Evolutionary conservation across 2,888 invertebrate species (phyloP).

Genomic region (Andricus quercusramuli): DNA sequence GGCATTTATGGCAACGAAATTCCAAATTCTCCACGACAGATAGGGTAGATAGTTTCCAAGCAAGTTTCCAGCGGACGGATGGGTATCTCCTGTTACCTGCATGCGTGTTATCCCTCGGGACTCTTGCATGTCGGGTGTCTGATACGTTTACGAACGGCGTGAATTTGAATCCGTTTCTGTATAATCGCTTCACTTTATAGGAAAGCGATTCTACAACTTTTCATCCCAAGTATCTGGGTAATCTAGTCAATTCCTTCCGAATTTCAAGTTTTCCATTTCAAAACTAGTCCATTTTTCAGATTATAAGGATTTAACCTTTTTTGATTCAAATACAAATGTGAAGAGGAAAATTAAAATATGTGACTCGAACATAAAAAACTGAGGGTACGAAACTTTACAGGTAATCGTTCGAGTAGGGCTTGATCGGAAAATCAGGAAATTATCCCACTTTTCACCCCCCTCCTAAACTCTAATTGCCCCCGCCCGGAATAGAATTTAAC

Average conservation of each 20-base stretch:
- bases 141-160: constrained; percentile 26
- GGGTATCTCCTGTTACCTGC: constrained; percentile 20
- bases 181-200: constrained; percentile 20
- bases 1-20: constrained; percentile 27
- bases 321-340: no score
- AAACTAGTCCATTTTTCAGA: no score
- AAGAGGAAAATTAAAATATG: no score
- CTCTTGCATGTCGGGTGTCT: constrained; percentile 32
- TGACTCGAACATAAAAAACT: no score
- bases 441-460: no score
- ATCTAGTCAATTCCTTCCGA: background rate
- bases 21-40: constrained; percentile 32
- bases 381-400: no score
- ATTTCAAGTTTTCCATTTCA: no score
- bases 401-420: no score
- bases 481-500: no score
- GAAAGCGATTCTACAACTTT: constrained; percentile 1
- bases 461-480: no score
- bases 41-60: constrained; percentile 38
- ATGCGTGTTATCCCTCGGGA: constrained; percentile 23
- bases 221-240: background rate
- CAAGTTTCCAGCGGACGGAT: constrained; percentile 18
- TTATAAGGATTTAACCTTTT: no score
- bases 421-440: no score
- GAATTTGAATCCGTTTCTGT: constrained; percentile 29